phyloP scores from a whole-genome alignment of 2,797 vertebrate species.

The Thripadectes ignobilis region DNA sequence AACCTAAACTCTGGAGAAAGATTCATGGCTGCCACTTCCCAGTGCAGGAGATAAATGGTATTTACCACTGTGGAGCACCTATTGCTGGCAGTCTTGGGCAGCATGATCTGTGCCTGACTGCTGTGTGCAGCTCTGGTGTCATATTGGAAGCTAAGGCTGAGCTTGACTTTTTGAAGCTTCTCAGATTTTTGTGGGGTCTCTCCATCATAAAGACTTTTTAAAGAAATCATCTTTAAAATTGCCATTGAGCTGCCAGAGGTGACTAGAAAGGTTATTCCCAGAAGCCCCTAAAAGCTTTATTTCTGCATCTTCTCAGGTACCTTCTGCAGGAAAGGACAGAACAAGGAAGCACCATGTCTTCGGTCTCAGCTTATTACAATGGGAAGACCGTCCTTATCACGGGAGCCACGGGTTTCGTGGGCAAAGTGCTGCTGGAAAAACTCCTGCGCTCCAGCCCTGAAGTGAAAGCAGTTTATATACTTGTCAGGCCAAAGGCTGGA shows the following conservation, averaged over 20 bases:
- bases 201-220: not conserved
- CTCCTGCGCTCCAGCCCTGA: conserved; percentile 88
- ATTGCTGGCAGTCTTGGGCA: not conserved
- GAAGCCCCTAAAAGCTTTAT: not conserved
- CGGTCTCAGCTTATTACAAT: conserved; percentile 85
- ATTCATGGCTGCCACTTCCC: not conserved
- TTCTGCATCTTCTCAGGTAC: conserved; percentile 68
- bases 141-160: not conserved
- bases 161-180: not conserved
- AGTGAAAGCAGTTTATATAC: conserved; percentile 87
- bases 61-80: not conserved
- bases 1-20: not conserved
- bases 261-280: not conserved
- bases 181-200: not conserved
- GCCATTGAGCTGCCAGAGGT: not conserved
- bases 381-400: conserved; percentile 91
- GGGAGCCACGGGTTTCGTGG: conserved; percentile 94
- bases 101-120: not conserved
- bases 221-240: not conserved
- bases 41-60: not conserved
- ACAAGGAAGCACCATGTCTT: conserved; percentile 77
- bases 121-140: not conserved
- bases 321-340: conserved; percentile 40
- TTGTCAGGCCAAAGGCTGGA: conserved; percentile 90
- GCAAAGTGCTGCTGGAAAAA: conserved; percentile 94